Evolutionary conservation across 2,888 invertebrate species (phyloP).

Genomic region (Ornithoptera alexandrae): DNA sequence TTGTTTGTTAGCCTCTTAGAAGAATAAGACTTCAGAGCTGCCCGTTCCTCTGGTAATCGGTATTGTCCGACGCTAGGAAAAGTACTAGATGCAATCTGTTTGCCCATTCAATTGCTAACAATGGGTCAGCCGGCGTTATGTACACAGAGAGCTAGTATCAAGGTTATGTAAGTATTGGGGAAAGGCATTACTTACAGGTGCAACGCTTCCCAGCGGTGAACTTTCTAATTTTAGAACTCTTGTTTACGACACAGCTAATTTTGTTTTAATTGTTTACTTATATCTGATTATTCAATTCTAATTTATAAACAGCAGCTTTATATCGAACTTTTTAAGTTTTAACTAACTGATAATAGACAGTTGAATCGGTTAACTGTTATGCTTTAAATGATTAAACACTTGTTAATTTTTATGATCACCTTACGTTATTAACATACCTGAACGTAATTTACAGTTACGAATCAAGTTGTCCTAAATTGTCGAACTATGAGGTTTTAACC

Average conservation of each 20-base stretch:
- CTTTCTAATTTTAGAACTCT: constrained; percentile 11
- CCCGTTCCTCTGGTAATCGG: constrained; percentile 23
- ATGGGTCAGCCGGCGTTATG: constrained; percentile 34
- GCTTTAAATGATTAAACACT: too few relatives aligned
- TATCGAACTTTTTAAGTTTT: too few relatives aligned
- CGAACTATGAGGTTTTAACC: too few relatives aligned
- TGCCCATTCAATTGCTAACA: constrained; percentile 40
- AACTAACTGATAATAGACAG: too few relatives aligned
- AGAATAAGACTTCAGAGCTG: constrained; percentile 21
- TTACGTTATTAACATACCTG: too few relatives aligned
- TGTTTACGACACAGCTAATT: not conserved
- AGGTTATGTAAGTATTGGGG: constrained; percentile 34
- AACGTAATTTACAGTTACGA: too few relatives aligned
- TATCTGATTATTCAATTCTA: not conserved
- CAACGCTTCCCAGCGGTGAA: constrained; percentile 7
- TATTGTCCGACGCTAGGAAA: constrained; percentile 34
- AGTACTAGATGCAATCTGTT: constrained; percentile 38
- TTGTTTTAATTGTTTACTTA: constrained; percentile 3
- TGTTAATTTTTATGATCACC: too few relatives aligned
- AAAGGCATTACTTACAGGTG: constrained; percentile 17
- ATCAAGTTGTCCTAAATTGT: too few relatives aligned
- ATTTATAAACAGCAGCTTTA: not conserved
- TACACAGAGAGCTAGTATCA: constrained; percentile 37
- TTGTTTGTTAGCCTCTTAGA: constrained; percentile 18
- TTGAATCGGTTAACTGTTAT: too few relatives aligned